phyloP scores from a whole-genome alignment of 2,113 vertebrate species.

The Carlito syrichta region DNA sequence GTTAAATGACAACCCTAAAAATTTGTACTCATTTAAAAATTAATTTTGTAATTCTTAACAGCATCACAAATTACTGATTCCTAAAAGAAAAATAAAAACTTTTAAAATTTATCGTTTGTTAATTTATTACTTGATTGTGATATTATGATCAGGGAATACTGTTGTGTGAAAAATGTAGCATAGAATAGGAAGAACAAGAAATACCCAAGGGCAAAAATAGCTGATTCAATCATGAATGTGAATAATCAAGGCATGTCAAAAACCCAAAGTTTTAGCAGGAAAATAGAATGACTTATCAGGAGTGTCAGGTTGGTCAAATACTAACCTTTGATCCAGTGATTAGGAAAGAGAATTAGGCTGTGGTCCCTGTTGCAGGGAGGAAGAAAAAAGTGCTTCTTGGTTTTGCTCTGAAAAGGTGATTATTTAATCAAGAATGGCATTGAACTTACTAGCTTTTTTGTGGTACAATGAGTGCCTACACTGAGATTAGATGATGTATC shows the following conservation, averaged over 20 bases:
- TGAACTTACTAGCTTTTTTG: not conserved
- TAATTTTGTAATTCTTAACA: not conserved
- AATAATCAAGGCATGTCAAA: constrained; percentile 36
- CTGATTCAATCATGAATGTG: not conserved
- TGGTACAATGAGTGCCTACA: not conserved
- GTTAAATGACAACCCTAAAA: not conserved
- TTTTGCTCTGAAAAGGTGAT: constrained; percentile 41
- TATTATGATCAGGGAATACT: not conserved
- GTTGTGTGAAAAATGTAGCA: not conserved
- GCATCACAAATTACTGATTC: not conserved
- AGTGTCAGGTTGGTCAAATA: not conserved
- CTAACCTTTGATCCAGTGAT: constrained; percentile 37
- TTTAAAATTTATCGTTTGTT: not conserved
- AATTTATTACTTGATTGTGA: not conserved
- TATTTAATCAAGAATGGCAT: constrained; percentile 34
- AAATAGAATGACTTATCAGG: constrained; percentile 30
- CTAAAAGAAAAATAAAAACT: not conserved
- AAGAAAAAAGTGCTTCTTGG: not conserved
- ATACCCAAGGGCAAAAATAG: not conserved
- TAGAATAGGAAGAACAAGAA: constrained; percentile 15
- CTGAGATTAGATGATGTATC: not conserved
- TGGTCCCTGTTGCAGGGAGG: not conserved
- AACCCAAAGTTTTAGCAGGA: not conserved
- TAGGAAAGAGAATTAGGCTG: constrained; percentile 12
- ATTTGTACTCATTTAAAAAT: not conserved